Conservation (phyloP, 2,113 vertebrate genomes). For the Pavo muticus region DNA sequence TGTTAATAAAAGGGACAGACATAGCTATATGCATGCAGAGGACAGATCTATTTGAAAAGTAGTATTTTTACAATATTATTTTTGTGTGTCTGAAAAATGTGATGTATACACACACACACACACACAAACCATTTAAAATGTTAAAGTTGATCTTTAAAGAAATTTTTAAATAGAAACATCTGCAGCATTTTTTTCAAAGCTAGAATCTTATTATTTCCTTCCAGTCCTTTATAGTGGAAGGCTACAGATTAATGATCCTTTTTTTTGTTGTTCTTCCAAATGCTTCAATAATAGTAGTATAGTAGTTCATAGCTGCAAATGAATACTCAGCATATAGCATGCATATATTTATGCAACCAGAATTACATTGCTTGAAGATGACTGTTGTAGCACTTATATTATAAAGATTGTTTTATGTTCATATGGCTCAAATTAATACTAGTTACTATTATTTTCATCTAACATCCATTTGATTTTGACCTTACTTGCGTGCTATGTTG, state of each 20-base stretch:
- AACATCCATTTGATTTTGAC: constrained; percentile 11
- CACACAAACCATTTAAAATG: background rate
- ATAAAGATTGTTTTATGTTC: background rate
- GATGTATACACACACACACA: background rate
- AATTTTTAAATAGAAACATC: background rate
- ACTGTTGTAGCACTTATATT: background rate
- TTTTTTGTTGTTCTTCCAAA: background rate
- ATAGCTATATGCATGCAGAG: background rate
- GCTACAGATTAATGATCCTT: background rate
- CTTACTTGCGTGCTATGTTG: background rate
- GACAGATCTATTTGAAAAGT: fast-evolving
- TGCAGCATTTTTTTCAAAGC: background rate
- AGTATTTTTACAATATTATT: background rate
- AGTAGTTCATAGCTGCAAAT: background rate
- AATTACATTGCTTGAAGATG: background rate
- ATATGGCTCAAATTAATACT: background rate
- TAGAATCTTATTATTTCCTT: background rate
- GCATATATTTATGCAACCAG: background rate
- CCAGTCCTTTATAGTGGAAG: background rate
- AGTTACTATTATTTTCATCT: background rate
- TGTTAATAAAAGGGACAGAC: background rate
- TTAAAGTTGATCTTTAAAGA: background rate
- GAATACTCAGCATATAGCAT: background rate
- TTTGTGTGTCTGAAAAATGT: background rate
- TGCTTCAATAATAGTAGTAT: background rate